phyloP scores from a whole-genome alignment of 2,113 vertebrate species.

The Heterotis niloticus region DNA sequence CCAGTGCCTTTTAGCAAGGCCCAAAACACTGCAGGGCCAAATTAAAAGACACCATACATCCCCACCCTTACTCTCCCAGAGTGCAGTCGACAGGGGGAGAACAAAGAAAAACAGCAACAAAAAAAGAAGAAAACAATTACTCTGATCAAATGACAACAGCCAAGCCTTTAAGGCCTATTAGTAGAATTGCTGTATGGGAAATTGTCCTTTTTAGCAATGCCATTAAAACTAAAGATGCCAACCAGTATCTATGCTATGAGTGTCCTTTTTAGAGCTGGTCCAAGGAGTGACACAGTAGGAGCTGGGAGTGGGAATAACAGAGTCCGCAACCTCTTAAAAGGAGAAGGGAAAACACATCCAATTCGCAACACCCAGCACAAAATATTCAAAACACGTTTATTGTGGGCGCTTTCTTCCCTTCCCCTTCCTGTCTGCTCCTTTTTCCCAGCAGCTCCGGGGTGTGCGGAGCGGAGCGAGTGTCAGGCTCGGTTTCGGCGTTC shows the following conservation, averaged over 20 bases:
- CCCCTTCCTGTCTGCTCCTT: constrained; percentile 15
- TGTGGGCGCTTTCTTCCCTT: constrained; percentile 25
- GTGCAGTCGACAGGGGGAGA: constrained; percentile 30
- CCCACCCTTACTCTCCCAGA: constrained; percentile 43
- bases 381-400: constrained; percentile 24
- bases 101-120: constrained; percentile 9
- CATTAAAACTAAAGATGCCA: background rate
- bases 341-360: background rate
- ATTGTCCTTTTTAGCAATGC: constrained; percentile 26
- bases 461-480: background rate
- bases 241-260: background rate
- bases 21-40: constrained; percentile 42
- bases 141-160: constrained; percentile 47
- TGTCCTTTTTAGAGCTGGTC: background rate
- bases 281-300: background rate
- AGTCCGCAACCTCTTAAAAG: too few relatives aligned
- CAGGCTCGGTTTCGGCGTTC: constrained; percentile 20
- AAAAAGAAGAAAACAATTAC: constrained; percentile 42
- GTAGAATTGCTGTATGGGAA: constrained; percentile 46
- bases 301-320: background rate
- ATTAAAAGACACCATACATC: constrained; percentile 40
- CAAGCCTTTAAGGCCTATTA: constrained; percentile 51
- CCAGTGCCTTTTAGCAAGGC: constrained; percentile 48
- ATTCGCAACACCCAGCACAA: background rate
- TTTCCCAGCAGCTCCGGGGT: constrained; percentile 21